Evolutionary conservation across 2,113 vertebrate genomes (phyloP).

Genomic region (Elachura formosa): DNA sequence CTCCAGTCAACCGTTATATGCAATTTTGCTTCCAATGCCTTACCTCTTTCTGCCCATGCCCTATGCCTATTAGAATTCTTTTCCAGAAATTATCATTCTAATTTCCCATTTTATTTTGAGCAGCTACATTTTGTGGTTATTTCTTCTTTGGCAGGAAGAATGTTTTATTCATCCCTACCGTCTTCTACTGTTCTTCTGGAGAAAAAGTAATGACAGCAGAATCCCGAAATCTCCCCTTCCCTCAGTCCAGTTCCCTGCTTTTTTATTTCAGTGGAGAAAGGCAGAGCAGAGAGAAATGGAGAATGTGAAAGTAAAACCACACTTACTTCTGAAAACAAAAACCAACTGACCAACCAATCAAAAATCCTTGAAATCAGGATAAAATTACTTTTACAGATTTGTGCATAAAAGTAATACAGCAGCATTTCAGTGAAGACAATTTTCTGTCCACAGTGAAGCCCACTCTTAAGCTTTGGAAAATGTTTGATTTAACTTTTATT

Average conservation of each 20-base stretch:
- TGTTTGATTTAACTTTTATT: neutral
- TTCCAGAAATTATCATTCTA: neutral
- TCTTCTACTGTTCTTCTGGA: too few species aligned
- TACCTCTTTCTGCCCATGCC: neutral
- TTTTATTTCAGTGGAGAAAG: neutral
- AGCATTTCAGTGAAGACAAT: neutral
- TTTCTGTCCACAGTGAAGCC: neutral
- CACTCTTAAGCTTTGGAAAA: neutral
- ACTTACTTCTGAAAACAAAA: neutral
- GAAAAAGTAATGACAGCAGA: neutral
- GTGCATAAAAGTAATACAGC: neutral
- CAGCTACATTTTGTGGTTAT: neutral
- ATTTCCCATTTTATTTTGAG: neutral
- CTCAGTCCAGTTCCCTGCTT: neutral
- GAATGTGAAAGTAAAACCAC: neutral
- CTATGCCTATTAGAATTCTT: neutral
- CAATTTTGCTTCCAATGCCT: neutral
- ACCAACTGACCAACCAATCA: neutral
- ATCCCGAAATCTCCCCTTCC: neutral
- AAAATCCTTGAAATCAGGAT: neutral
- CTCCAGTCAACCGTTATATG: neutral
- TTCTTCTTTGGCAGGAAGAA: neutral
- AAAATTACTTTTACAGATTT: neutral
- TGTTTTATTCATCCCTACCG: neutral
- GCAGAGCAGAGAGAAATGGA: neutral